Conservation (phyloP, 2,113 vertebrate genomes). For the Dicrurus megarhynchus region DNA sequence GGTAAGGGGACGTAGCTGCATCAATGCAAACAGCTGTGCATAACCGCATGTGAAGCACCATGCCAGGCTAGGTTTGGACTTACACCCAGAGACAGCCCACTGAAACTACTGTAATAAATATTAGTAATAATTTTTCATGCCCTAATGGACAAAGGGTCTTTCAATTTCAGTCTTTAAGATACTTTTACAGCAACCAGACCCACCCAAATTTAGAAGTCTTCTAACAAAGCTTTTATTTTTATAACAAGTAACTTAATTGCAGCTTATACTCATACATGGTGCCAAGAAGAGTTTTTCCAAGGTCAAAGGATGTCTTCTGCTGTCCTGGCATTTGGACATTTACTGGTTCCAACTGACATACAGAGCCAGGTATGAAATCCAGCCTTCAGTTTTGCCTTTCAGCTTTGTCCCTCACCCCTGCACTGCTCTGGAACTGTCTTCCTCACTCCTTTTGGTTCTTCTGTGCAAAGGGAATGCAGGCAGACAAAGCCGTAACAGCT, state of each 20-base stretch:
- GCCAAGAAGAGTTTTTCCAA: not conserved
- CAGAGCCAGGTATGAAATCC: not conserved
- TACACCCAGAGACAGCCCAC: not conserved
- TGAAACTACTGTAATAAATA: not conserved
- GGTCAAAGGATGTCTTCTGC: not conserved
- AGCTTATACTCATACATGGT: not conserved
- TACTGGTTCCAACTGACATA: not conserved
- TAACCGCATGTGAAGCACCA: not conserved
- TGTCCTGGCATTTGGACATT: not conserved
- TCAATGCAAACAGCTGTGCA: not conserved
- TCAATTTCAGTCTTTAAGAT: not conserved
- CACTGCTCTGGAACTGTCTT: not conserved
- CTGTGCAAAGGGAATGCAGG: not conserved
- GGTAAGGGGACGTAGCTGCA: not conserved
- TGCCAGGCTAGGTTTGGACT: not conserved
- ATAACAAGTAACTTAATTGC: not conserved
- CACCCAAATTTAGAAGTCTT: not conserved
- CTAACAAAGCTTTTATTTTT: slow-evolving; percentile 9
- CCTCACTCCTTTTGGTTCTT: not conserved
- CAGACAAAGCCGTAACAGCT: not conserved
- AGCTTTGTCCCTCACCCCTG: not conserved
- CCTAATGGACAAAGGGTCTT: not conserved
- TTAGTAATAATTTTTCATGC: not conserved
- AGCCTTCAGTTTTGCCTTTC: not conserved
- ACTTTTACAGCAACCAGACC: not conserved